These are phyloP conservation scores for Heliocidaris erythrogramma DNA, from an alignment of 35 echinoderm and acorn worm genomes.

Conservation along the genomic window DNA sequence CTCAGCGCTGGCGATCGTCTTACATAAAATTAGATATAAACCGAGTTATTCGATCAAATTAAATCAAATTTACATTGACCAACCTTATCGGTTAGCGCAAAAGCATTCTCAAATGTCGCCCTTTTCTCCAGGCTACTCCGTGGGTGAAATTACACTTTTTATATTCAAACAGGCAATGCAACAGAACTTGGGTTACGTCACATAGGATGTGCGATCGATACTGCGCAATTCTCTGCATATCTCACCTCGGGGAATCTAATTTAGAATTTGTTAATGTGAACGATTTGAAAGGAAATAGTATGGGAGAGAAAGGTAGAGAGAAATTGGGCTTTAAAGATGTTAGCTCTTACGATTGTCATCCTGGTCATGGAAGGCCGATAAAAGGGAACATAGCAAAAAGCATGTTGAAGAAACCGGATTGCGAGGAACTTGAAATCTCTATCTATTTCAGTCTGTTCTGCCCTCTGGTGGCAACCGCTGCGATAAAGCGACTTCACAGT, in stretches of 20 bases:
- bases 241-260: neutral
- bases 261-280: neutral
- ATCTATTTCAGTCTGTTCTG: no score
- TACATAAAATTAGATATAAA: conserved; percentile 16
- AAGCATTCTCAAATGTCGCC: neutral
- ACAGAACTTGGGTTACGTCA: neutral
- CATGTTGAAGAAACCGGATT: no score
- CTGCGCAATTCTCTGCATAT: neutral
- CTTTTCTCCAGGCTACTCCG: neutral
- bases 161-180: neutral
- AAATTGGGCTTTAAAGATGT: neutral
- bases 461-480: no score
- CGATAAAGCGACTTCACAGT: no score
- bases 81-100: neutral
- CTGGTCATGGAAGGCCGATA: neutral
- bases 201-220: neutral
- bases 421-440: no score
- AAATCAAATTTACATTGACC: conserved; percentile 39
- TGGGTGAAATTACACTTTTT: neutral
- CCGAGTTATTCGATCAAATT: conserved; percentile 26
- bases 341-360: neutral
- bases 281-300: neutral
- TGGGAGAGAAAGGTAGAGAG: neutral
- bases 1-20: neutral
- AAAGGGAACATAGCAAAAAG: no score